Conservation (phyloP, 2,797 vertebrate genomes). For the Spinus olivaceus region DNA sequence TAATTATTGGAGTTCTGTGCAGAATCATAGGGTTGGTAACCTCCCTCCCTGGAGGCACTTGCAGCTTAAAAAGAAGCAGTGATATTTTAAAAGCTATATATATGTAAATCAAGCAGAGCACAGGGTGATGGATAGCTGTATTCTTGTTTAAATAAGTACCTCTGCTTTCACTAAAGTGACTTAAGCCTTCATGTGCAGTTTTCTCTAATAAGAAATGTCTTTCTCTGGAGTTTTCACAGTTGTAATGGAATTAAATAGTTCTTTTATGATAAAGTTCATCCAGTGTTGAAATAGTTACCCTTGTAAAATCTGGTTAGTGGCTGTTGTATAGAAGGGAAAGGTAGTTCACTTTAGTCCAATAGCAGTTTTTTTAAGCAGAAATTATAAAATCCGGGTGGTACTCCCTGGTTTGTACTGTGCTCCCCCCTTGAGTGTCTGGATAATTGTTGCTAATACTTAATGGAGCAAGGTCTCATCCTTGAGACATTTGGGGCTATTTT, state of each 20-base stretch:
- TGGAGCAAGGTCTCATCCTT: not conserved
- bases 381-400: not conserved
- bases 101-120: slow-evolving; percentile 37
- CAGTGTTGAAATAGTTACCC: not conserved
- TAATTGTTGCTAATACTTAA: not conserved
- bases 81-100: slow-evolving; percentile 54
- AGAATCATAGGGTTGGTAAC: slow-evolving; percentile 2
- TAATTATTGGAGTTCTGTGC: not conserved
- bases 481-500: not conserved
- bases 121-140: not conserved
- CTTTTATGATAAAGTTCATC: not conserved
- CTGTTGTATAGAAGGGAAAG: not conserved
- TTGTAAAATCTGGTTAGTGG: not conserved
- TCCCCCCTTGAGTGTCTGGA: not conserved
- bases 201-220: not conserved
- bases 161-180: not conserved
- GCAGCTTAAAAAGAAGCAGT: not conserved
- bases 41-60: slow-evolving; percentile 41
- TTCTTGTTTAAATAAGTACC: slow-evolving; percentile 26
- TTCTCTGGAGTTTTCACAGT: not conserved
- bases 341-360: not conserved
- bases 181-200: not conserved
- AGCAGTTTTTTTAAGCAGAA: not conserved
- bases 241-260: not conserved
- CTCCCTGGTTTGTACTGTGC: not conserved